Conservation (phyloP, 2,888 invertebrate species). For the Rhagium mordax region DNA sequence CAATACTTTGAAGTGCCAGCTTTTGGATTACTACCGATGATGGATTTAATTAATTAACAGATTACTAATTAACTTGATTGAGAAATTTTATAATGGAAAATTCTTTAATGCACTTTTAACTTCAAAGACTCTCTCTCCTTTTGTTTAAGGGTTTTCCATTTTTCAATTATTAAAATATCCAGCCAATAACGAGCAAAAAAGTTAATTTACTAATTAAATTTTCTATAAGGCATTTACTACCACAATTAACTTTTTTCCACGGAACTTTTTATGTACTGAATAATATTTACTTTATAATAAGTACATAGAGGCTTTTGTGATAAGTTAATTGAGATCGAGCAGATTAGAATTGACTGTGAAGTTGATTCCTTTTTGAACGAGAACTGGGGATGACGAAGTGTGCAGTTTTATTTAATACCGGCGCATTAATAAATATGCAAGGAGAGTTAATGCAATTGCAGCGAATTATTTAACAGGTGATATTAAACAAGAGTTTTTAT, state of each 20-base stretch:
- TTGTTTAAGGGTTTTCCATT: conserved; percentile 51
- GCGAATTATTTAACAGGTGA: no score
- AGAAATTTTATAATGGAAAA: conserved; percentile 63
- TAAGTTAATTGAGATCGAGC: background rate
- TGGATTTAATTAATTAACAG: conserved; percentile 70
- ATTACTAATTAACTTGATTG: conserved; percentile 69
- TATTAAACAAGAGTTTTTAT: no score
- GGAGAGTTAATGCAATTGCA: no score
- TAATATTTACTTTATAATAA: conserved; percentile 18
- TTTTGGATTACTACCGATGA: conserved; percentile 66
- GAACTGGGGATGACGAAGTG: background rate
- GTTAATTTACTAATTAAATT: conserved; percentile 54
- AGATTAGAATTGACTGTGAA: background rate
- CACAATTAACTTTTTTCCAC: conserved; percentile 44
- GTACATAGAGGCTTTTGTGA: background rate
- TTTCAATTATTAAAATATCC: conserved; percentile 55
- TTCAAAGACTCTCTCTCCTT: conserved; percentile 52
- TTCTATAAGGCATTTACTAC: conserved; percentile 48
- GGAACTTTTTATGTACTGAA: conserved; percentile 27
- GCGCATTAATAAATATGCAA: no score
- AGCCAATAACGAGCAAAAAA: conserved; percentile 50
- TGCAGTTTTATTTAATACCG: no score
- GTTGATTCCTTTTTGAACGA: background rate
- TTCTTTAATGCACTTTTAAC: conserved; percentile 61
- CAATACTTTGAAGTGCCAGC: conserved; percentile 69